Evolutionary conservation across 2,888 invertebrate genomes (phyloP).

Genomic region (Caradrina clavipalpis): DNA sequence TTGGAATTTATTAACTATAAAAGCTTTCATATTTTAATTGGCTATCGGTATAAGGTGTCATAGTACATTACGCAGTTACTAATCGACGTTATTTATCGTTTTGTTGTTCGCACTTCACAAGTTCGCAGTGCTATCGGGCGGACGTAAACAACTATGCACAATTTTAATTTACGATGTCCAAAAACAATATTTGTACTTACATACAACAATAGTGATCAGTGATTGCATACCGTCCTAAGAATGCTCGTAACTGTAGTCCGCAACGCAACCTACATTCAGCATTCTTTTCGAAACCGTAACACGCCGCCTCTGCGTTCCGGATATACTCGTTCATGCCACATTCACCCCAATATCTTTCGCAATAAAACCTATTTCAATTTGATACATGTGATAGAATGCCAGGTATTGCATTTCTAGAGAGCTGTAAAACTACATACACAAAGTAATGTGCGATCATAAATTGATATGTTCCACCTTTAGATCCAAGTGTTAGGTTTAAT

Average conservation of each 20-base stretch:
- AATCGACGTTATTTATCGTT: conserved; percentile 41
- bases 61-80: conserved; percentile 24
- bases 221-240: conserved; percentile 83
- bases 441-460: conserved; percentile 75
- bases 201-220: conserved; percentile 83
- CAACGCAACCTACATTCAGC: conserved; percentile 90
- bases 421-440: conserved; percentile 81
- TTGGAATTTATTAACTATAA: conserved; percentile 67
- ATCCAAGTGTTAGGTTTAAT: conserved; percentile 30
- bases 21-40: conserved; percentile 59
- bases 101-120: conserved; percentile 39
- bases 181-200: conserved; percentile 73
- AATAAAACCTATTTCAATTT: conserved; percentile 84
- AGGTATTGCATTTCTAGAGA: conserved; percentile 87
- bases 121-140: conserved; percentile 24
- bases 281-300: conserved; percentile 91
- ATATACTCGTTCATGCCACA: conserved; percentile 83
- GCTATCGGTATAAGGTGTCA: conserved; percentile 15
- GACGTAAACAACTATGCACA: conserved; percentile 54
- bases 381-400: conserved; percentile 75
- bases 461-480: conserved; percentile 67
- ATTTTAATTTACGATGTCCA: conserved; percentile 69
- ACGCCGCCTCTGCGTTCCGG: conserved; percentile 89
- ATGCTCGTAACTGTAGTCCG: conserved; percentile 88
- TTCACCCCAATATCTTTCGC: conserved; percentile 81